Base-by-base conservation (phyloP, 2,888 invertebrate genomes). In the Operophtera brumata region DNA sequence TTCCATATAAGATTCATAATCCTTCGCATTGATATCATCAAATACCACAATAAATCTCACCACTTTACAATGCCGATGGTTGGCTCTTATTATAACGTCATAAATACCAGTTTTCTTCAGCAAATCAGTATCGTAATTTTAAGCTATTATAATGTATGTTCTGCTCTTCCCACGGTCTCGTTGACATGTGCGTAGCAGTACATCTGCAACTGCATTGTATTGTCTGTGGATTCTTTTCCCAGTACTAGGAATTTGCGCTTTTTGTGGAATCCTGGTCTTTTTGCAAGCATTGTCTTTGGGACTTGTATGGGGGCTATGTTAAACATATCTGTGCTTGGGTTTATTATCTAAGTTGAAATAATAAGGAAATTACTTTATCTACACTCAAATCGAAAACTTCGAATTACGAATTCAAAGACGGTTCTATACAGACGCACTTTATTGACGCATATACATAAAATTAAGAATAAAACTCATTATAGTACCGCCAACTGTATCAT, bases 91-190 rank as follows among this genome's bases (percentile, higher is more conserved):
- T 13, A 5, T 26, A 41, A 1, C 26, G 36, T 5, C 3, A 12
- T 52, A 46, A 37, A 34, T 20, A 39, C n/a, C n/a, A 52, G 37
- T 32, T 49, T 57, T 37, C 32, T 32, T 37, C 34, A 32, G 37
- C 57, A 42, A n/a, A 39, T 26, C 40, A 25, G 8, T 32, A 41
- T 26, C n/a, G 30, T 45, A 30, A 42, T 47, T 40, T 43, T 53
- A 49, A 48, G 34, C 4, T 20, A 20, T 3, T 20, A 42, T 50
- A 49, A 42, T 36, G 49, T 41, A 42, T 50, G 41, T 51, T 39
- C 37, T 45, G 13, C 9, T 20, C 50, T 74, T 78, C 78, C 78
- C 78, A 78, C 78, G 78, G 53, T 64, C 57, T 62, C 64, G 64
- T 48, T 65, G 73, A 70, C 78, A 78, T 73, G 70, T 77, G 64